Conservation (phyloP, 1,140 invertebrate genomes). For the Magallana ariakensis region DNA sequence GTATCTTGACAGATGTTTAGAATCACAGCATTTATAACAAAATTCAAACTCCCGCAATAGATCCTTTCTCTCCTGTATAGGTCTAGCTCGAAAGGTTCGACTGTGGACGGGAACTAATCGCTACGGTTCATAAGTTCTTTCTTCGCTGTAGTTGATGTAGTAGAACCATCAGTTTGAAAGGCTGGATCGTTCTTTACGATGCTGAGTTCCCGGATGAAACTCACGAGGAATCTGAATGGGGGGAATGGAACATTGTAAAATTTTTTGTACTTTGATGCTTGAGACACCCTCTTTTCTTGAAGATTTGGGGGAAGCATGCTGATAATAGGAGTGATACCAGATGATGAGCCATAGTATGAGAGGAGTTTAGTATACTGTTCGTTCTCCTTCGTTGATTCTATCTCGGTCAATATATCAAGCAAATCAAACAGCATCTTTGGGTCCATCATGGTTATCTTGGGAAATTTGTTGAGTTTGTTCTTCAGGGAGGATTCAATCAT, state of each 20-base stretch:
- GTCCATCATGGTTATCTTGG: constrained; percentile 46
- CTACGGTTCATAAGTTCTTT: neutral
- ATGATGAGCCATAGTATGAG: neutral
- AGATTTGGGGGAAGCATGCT: constrained; percentile 20
- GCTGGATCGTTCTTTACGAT: too few relatives aligned
- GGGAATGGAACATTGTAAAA: constrained; percentile 28
- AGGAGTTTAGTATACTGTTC: constrained; percentile 10
- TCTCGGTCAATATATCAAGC: constrained; percentile 11
- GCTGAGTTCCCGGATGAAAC: too few relatives aligned
- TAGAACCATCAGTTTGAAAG: too few relatives aligned
- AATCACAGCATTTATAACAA: too few relatives aligned
- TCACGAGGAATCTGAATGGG: too few relatives aligned
- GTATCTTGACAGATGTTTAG: neutral
- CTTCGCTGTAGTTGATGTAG: neutral
- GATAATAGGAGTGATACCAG: constrained; percentile 47
- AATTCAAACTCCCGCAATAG: too few relatives aligned
- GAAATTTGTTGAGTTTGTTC: too few relatives aligned
- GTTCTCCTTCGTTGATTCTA: constrained; percentile 34
- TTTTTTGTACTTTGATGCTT: constrained; percentile 47
- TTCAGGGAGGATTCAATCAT: too few relatives aligned
- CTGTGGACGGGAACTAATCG: neutral
- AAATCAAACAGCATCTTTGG: constrained; percentile 35
- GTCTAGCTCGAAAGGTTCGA: neutral
- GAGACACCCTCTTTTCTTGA: constrained; percentile 40
- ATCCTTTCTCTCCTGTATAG: too few relatives aligned